Base-by-base conservation (phyloP, 2,888 invertebrate genomes). In the Darwinula stevensoni region DNA sequence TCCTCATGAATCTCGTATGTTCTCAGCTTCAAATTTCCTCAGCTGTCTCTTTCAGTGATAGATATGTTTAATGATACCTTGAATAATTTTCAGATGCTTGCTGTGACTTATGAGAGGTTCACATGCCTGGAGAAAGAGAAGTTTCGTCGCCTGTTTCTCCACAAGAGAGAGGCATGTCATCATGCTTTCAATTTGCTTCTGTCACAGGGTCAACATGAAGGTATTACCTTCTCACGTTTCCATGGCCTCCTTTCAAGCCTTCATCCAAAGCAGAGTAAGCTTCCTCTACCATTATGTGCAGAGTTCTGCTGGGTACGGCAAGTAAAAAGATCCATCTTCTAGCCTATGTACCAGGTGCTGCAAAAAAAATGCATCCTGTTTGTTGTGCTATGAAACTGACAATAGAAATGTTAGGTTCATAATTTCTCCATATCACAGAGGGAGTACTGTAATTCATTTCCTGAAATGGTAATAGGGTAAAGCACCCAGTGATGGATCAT, bases 31-130 rank as follows among this genome's bases (percentile, higher is more conserved):
- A 12, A 15, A 13, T 30, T 17, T 31, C 11, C 14, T 14, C 15
- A 16, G n/a, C 16, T 28, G 17, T 11, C 16, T 17, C 27, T 26
- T n/a, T 16, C 13, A 27, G 26, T 29, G 3, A 31, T 11, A 26
- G 4, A 27, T 35, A 14, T 29, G 22, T 4, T 16, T 14, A 31
- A 36, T 31, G 12, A 27, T 16, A 3, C 17, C 6, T 26, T 32
- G 16, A 35, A 9, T 37, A 11, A 15, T 40, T 47, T 46, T 2
- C 47, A 73, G 68, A 70, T 80, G 67, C 56, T 80, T 42, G 80
- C 80, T 35, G 78, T 80, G 17, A 80, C 80, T 3, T 80, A 80
- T 51, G 78, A 78, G 52, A 70, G 75, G 2, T 82, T 80, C 48
- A 75, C 75, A 1, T 64, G 69, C 22, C 68, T 74, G 31, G 78